Percentiles rank a stretch among this genome's conserved stretches.
Evolutionary conservation across 2,113 vertebrate genomes (phyloP).

Genomic region (Lathamus discolor): DNA sequence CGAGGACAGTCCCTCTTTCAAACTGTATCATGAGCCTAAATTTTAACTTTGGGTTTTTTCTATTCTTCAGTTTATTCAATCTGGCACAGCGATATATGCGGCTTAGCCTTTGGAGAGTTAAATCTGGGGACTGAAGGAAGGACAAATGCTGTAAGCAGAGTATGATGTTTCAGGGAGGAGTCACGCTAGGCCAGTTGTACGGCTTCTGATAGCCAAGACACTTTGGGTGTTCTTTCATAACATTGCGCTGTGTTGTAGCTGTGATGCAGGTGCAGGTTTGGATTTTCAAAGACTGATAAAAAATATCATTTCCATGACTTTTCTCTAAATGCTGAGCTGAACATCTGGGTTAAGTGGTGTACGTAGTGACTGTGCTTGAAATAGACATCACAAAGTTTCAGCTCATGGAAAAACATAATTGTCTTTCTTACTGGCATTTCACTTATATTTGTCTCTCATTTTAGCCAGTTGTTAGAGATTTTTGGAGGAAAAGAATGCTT

Average conservation of each 20-base stretch:
- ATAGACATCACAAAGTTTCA: neutral
- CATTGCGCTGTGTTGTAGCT: rapidly evolving
- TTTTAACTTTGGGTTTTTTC: neutral
- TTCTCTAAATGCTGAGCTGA: neutral
- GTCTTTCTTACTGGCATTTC: neutral
- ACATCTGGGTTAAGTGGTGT: neutral
- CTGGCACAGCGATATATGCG: neutral
- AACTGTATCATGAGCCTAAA: neutral
- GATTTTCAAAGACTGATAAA: neutral
- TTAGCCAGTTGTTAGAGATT: neutral
- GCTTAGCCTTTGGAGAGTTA: neutral
- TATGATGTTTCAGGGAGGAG: neutral
- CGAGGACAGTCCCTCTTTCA: neutral
- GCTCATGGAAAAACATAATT: neutral
- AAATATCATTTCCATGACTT: neutral
- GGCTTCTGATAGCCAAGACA: neutral
- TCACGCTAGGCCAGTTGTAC: neutral
- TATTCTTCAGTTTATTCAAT: neutral
- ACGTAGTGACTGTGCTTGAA: neutral
- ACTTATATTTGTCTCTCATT: neutral
- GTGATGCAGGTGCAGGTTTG: neutral
- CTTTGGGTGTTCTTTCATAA: neutral
- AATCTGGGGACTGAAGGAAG: neutral
- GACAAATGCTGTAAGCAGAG: neutral
- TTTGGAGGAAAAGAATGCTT: slow-evolving; percentile 1